Base-by-base conservation (phyloP, 2,888 invertebrate genomes). In the Rhorus exstirpatorius region DNA sequence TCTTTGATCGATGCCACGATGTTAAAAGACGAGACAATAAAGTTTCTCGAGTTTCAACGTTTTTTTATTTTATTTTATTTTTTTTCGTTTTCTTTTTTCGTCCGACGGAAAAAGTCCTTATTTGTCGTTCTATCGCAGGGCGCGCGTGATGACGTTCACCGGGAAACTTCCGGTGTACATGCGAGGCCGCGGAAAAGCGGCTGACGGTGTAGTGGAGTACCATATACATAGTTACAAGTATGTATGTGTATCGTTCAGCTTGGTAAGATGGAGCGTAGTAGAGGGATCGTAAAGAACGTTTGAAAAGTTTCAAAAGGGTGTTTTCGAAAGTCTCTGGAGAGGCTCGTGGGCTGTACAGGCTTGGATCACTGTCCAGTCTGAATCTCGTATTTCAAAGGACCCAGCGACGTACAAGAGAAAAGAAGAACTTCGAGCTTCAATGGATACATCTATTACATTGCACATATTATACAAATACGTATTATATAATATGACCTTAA, bases 381-480 rank as follows among this genome's bases (percentile, higher is more conserved):
- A 82, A 82, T 75, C 82, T 75, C 82, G 82, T 82, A 82, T 82
- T 83, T 83, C 74, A 81, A 67, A 65, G 79, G 72, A 81, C n/a
- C 67, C 49, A 72, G 63, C 26, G 60, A 61, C 61, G 67, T 60
- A 58, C 70, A 24, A 58, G 46, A 63, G 58, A 31, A 46, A 55
- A 71, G 68, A 24, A 46, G 74, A 58, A 63, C 35, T 31, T 17
- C 12, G 7, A 53, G 26, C 24, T 63, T 14, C 8, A 31, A 58
- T 12, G 7, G 8, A 21, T 24, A 41, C 41, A 41, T 41, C 41
- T 2, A 10, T 10, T 41, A 41, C 41, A 41, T 3, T n/a, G n/a
- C n/a, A 41, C 10, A 17, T 14, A 49, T 49, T 49, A 17, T 49
- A 17, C n/a, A n/a, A n/a, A n/a, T n/a, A n/a, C n/a, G n/a, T n/a